phyloP scores from a whole-genome alignment of 2,888 invertebrate species.

The Dryadula phaetusa region DNA sequence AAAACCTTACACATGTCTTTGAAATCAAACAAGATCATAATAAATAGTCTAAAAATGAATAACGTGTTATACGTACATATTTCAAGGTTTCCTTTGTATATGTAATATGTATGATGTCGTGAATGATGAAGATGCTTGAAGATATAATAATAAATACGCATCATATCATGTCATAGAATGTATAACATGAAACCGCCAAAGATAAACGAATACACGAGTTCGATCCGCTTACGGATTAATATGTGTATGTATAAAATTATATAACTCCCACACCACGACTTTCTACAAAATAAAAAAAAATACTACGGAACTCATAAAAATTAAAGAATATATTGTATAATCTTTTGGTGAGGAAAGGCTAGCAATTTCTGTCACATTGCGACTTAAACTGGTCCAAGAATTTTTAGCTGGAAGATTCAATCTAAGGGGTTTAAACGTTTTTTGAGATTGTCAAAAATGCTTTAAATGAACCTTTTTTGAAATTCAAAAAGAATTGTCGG shows the following conservation, averaged over 20 bases:
- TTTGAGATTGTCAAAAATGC: background rate
- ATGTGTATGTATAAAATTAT: too few relatives aligned
- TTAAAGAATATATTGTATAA: background rate
- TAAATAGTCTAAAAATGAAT: background rate
- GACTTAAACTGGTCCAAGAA: slow-evolving; percentile 18
- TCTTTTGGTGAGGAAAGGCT: background rate
- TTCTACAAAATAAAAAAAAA: background rate
- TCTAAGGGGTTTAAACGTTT: slow-evolving; percentile 5
- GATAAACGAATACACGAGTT: too few relatives aligned
- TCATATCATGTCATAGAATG: too few relatives aligned
- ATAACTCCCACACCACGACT: too few relatives aligned
- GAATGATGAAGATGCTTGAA: background rate
- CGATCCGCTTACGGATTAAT: too few relatives aligned
- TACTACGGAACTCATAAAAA: background rate
- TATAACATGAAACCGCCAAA: too few relatives aligned
- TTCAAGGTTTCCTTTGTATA: too few relatives aligned
- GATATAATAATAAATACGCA: background rate
- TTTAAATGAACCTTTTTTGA: background rate
- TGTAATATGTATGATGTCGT: background rate
- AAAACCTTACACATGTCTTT: too few relatives aligned
- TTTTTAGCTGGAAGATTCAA: slow-evolving; percentile 11
- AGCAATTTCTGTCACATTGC: slow-evolving; percentile 11
- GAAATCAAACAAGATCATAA: too few relatives aligned
- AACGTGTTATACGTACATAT: too few relatives aligned
- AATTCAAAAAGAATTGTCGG: slow-evolving; percentile 10